Evolutionary conservation across 2,113 vertebrate species (phyloP), one percentile per base, ranked within the genome.

Genomic region (Protomyctophum bolini): DNA sequence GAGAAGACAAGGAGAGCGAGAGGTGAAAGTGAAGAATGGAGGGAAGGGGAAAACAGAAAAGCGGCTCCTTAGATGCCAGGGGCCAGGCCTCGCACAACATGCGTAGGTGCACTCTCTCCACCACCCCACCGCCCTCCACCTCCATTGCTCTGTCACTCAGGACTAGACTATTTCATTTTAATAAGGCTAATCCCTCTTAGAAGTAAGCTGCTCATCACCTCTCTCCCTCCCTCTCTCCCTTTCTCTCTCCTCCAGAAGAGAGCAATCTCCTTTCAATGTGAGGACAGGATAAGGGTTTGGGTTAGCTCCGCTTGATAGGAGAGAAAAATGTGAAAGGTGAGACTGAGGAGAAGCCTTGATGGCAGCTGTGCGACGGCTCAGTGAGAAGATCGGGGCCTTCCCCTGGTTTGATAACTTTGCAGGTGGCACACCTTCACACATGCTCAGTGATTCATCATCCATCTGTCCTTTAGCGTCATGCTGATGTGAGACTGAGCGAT

Each of bases 81-180:
- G 68, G 66, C 60, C 15, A 21, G 81, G 77, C 81, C 80, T 85
- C 86, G 76, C 77, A 80, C 79, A 84, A 72, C 63, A 62, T 65
- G 55, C 15, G 33, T 28, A 46, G 9, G 45, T 63, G 50, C 62
- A 63, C 68, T 80, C 76, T 66, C 76, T 63, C 69, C 28, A 33
- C 49, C 70, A 75, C 63, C 71, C 65, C 62, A 41, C 69, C 62
- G 75, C 84, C 72, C 85, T 83, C 80, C 70, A 68, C 76, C 75
- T 80, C 84, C 87, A 90, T 85, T 86, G 87, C 83, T 86, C 87
- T 89, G 91, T 91, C 90, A 89, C 86, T 90, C 88, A 92, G 87
- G 86, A 88, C 87, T 85, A 83, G 85, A 88, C 74, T 70, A 82
- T 90, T 92, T 90, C 80, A 87, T 88, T 92, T 89, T 90, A 92